Base-by-base conservation (phyloP, 1,140 invertebrate species). In the Sycobia sp. region DNA sequence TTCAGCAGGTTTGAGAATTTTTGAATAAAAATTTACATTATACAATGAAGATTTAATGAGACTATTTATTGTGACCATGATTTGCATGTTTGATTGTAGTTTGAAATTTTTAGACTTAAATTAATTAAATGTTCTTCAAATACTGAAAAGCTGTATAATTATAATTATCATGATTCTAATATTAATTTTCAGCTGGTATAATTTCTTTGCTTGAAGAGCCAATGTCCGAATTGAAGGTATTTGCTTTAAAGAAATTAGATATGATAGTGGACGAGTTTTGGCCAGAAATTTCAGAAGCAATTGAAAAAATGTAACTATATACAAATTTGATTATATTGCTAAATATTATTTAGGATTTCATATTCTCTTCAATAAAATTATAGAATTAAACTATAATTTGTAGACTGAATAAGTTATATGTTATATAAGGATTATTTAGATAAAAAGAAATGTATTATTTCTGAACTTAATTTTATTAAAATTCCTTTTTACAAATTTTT, bases 201-300 rank as follows among this genome's bases (percentile, higher is more conserved):
- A 94, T 98, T 71, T 95, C 96, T 76, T 88, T 98, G 64, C 84
- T 98, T 55, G 95, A 98, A 79, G 96, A 98, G 79, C 91, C 92
- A 27, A 92, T 93, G 82, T 86, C 90, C 16, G 94, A 97, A 81
- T 83, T 99, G 44, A 96, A 97, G 82, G 89, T 94, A 3, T 98
- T 97, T 82, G 96, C 96, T 20, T 71, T 91, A 54, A 91, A 91
- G 71, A 96, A 96, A 74, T 82, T 99, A 43, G 91, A 98, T 80
- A 86, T 88, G 72, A 94, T 99, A 76, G 96, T 98, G 0, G 95
- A 98, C 78, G 93, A 97, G 79, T 98, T 98, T 83, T 98, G 96
- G 96, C 94, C 96, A 16, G 96, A 98, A 84, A 98, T 98, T 66
- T 97, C 95, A 0, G 97, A 99, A 83, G 93, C 95, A 11, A 96